These are phyloP conservation scores for Pollimyrus isidori DNA, from an alignment of 2,113 vertebrate species.

Conservation along the genomic window DNA sequence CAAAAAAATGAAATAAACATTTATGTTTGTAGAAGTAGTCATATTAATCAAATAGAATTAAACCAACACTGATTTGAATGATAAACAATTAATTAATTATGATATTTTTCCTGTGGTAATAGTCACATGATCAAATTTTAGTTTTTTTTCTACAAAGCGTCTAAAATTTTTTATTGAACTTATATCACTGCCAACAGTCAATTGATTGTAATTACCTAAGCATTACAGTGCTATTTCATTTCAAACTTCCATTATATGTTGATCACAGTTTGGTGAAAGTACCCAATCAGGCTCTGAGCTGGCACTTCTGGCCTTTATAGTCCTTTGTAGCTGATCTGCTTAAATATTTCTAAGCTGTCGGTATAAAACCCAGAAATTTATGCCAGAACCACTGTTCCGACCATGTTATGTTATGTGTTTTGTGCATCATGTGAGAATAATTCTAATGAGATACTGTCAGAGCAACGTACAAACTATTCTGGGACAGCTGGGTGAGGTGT, in stretches of 20 bases:
- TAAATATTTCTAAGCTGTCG: not conserved
- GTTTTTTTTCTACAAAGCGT: not conserved
- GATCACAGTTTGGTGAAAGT: not conserved
- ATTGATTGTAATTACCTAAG: not conserved
- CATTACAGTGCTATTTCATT: not conserved
- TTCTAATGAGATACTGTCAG: not conserved
- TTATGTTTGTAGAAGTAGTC: not conserved
- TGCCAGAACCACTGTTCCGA: not conserved
- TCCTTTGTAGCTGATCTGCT: not conserved
- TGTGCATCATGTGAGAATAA: not conserved
- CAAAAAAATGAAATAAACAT: not conserved
- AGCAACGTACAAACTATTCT: not conserved
- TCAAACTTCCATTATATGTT: not conserved
- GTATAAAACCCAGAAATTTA: not conserved
- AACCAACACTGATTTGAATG: not conserved
- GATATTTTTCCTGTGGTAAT: not conserved
- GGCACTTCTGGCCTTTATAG: not conserved
- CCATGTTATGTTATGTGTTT: not conserved
- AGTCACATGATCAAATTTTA: not conserved
- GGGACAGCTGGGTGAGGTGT: not conserved
- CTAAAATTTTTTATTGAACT: not conserved
- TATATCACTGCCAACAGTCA: not conserved
- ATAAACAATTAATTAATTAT: not conserved
- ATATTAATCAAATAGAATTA: not conserved
- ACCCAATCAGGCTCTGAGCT: not conserved